Conservation (phyloP, 2,113 vertebrate genomes). For the Hypanus sabinus region DNA sequence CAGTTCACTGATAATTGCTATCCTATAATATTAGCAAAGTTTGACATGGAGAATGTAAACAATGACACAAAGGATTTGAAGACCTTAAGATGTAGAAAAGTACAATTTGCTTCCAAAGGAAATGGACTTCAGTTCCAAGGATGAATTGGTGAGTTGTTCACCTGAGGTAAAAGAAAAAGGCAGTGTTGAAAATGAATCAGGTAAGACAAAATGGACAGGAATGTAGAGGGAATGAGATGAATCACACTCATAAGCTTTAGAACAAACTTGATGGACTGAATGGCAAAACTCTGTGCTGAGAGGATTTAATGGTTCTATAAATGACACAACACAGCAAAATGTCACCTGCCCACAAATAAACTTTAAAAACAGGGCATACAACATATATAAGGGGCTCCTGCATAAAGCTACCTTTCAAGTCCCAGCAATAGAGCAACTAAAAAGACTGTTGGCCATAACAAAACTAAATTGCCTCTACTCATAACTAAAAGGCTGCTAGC, state of each 20-base stretch:
- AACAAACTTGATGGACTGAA: too few species aligned
- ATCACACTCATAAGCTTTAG: too few species aligned
- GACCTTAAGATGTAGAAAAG: too few species aligned
- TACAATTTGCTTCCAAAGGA: too few species aligned
- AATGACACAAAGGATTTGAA: not conserved
- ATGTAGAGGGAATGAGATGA: too few species aligned
- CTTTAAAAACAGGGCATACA: not conserved
- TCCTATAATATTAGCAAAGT: not conserved
- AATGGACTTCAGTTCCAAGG: too few species aligned
- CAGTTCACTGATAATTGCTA: not conserved
- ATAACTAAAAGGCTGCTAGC: not conserved
- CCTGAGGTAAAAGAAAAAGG: too few species aligned
- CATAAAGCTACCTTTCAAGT: not conserved
- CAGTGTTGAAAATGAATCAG: too few species aligned
- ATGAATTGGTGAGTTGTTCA: too few species aligned
- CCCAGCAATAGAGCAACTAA: not conserved
- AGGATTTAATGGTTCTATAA: too few species aligned
- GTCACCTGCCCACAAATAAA: not conserved
- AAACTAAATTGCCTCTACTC: not conserved
- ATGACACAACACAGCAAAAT: not conserved
- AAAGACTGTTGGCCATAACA: not conserved
- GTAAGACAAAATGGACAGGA: too few species aligned
- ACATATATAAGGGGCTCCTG: not conserved
- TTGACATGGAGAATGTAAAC: not conserved
- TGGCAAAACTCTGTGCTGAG: too few species aligned